phyloP scores from a whole-genome alignment of 2,797 vertebrate genomes.

The Tiaroga cobitis region DNA sequence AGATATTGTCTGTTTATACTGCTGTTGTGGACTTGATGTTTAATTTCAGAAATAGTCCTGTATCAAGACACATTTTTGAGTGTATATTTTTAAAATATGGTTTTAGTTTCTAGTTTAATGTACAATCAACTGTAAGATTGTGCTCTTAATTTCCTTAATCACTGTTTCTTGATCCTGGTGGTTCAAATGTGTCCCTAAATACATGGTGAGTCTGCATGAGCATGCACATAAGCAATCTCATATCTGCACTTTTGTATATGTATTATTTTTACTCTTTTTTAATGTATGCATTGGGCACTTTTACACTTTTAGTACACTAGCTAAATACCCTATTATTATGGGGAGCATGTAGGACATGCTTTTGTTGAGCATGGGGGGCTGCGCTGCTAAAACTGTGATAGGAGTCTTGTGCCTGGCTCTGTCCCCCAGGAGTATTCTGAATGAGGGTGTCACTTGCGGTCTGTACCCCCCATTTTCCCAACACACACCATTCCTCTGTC shows the following conservation, averaged over 20 bases:
- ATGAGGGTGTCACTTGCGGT: conserved; percentile 82
- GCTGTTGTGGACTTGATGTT: not conserved
- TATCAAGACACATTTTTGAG: not conserved
- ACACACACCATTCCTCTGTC: conserved; percentile 63
- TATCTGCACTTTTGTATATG: not conserved
- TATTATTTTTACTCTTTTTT: not conserved
- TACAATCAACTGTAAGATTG: not conserved
- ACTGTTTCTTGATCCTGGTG: not conserved
- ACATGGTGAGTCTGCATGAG: not conserved
- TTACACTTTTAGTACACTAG: not conserved
- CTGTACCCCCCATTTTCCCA: conserved; percentile 61
- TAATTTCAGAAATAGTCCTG: not conserved
- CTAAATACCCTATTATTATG: conserved; percentile 39
- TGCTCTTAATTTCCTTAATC: not conserved
- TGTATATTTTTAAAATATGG: not conserved
- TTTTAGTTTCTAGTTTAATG: not conserved
- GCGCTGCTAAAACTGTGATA: conserved; percentile 79
- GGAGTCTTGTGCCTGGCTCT: conserved; percentile 84
- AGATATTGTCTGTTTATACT: not conserved
- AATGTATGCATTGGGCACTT: not conserved
- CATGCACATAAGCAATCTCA: not conserved
- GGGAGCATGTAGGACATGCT: conserved; percentile 80
- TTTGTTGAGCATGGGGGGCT: conserved; percentile 82
- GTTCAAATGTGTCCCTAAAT: not conserved
- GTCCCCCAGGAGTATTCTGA: conserved; percentile 81